Conservation (phyloP, 2,797 vertebrate species). For the Acrocephalus scirpaceus region DNA sequence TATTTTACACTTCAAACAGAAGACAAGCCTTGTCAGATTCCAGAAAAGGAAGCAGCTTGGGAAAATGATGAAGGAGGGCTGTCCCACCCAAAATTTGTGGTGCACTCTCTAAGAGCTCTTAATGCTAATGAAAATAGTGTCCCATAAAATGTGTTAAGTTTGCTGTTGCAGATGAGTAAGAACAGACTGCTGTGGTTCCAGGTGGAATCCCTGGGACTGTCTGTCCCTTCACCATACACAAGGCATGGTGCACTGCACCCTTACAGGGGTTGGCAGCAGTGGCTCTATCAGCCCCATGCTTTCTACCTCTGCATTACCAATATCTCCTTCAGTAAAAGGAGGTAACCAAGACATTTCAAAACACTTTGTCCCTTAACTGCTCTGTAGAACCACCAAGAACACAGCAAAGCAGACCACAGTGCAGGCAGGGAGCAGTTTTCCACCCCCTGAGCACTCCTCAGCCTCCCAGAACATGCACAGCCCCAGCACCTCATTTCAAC, state of each 20-base stretch:
- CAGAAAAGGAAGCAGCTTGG: neutral
- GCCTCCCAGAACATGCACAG: neutral
- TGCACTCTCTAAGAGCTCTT: neutral
- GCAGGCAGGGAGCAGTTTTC: neutral
- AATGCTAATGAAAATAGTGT: neutral
- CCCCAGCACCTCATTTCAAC: neutral
- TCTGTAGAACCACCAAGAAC: neutral
- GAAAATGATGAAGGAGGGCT: neutral
- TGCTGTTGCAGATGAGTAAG: neutral
- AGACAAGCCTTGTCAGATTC: neutral
- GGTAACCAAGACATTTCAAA: neutral
- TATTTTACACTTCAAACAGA: slow-evolving; percentile 49
- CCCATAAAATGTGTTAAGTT: neutral
- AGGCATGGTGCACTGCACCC: accelerated
- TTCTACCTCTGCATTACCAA: neutral
- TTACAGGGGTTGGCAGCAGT: accelerated
- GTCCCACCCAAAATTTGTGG: neutral
- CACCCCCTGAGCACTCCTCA: no score
- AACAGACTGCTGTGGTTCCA: neutral
- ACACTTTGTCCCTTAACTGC: neutral
- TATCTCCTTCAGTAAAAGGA: neutral
- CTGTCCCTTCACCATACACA: neutral
- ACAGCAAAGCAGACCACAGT: accelerated
- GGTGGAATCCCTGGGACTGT: neutral
- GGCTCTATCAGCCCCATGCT: accelerated